These are phyloP conservation scores for Himalopsyche kuldschensis DNA, from an alignment of 2,888 invertebrate species.

Conservation along the genomic window DNA sequence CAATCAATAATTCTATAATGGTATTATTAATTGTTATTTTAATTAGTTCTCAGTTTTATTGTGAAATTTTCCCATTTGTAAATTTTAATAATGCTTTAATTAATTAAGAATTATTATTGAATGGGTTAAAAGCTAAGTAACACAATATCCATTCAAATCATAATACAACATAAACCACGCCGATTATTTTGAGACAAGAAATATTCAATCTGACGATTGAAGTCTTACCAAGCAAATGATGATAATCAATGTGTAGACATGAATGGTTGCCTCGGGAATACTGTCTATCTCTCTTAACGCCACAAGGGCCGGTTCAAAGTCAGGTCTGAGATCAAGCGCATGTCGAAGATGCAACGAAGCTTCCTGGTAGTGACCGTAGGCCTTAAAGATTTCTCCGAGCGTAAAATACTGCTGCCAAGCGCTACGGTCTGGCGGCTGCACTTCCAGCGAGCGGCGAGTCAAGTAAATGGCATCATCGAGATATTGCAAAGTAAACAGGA, in stretches of 20 bases:
- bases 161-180: no score
- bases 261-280: slow-evolving; percentile 77
- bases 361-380: slow-evolving; percentile 87
- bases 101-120: no score
- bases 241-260: slow-evolving; percentile 83
- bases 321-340: slow-evolving; percentile 81
- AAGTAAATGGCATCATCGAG: slow-evolving; percentile 88
- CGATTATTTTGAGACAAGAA: background rate
- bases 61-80: no score
- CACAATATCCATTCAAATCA: no score
- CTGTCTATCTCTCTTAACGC: slow-evolving; percentile 82
- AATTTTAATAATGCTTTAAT: no score
- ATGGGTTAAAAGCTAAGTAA: no score
- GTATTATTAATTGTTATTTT: no score
- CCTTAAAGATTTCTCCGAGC: slow-evolving; percentile 88
- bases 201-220: background rate
- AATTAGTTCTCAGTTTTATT: no score
- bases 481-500: slow-evolving; percentile 83
- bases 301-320: slow-evolving; percentile 78
- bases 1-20: no score
- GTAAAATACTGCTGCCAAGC: slow-evolving; percentile 93
- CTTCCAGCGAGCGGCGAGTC: slow-evolving; percentile 80
- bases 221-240: slow-evolving; percentile 78
- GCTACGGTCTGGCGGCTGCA: slow-evolving; percentile 81
- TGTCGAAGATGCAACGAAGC: slow-evolving; percentile 81